phyloP scores from a whole-genome alignment of 64 coral and sea anemone genomes.

The Stichodactyla mertensii region DNA sequence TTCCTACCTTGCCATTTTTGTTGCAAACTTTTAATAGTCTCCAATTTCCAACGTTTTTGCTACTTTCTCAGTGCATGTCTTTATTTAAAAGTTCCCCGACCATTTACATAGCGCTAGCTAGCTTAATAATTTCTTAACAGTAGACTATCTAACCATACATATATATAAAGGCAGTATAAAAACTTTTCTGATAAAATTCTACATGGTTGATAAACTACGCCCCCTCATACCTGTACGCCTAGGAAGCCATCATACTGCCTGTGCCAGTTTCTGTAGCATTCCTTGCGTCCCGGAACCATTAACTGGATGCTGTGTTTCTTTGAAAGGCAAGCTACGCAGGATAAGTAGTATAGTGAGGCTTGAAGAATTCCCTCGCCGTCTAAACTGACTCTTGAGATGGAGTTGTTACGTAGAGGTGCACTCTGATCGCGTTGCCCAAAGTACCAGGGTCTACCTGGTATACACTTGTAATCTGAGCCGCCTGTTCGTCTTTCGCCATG shows the following conservation, averaged over 20 bases:
- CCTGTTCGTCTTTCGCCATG: slow-evolving; percentile 48
- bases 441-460: slow-evolving; percentile 76
- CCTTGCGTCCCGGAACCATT: slow-evolving; percentile 79
- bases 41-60: no score
- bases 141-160: no score
- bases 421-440: slow-evolving; percentile 40
- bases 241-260: slow-evolving; percentile 82
- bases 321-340: slow-evolving; percentile 56
- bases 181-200: no score
- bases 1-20: no score
- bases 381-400: neutral
- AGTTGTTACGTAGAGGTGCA: slow-evolving; percentile 20
- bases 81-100: no score
- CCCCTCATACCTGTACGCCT: slow-evolving; percentile 41
- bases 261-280: slow-evolving; percentile 75
- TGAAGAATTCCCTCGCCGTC: slow-evolving; percentile 9
- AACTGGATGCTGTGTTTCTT: slow-evolving; percentile 61
- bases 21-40: no score
- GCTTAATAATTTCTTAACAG: no score
- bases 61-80: no score
- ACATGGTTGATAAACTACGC: no score
- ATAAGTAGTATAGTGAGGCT: slow-evolving; percentile 51
- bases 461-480: slow-evolving; percentile 56
- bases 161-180: no score
- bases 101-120: no score